These are phyloP conservation scores for Ephialtes manifestator DNA, from an alignment of 2,888 invertebrate species.

Conservation along the genomic window DNA sequence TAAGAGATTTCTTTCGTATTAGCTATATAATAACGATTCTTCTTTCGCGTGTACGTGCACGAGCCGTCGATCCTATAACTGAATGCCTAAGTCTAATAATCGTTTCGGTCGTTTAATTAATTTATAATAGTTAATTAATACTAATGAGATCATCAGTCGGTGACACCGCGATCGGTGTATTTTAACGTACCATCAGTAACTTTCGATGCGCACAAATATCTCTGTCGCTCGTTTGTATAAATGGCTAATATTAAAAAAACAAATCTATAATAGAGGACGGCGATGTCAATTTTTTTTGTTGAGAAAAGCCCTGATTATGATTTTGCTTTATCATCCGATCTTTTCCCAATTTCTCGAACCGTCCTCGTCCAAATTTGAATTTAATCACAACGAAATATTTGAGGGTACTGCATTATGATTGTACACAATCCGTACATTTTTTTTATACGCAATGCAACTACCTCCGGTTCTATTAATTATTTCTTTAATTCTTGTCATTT, in stretches of 20 bases:
- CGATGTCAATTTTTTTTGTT: not conserved
- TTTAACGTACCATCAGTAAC: conserved; percentile 64
- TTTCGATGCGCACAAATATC: conserved; percentile 43
- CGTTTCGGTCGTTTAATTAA: conserved; percentile 32
- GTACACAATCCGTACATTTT: not conserved
- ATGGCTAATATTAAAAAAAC: conserved; percentile 7
- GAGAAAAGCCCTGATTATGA: not conserved
- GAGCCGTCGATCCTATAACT: conserved; percentile 22
- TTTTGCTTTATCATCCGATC: not conserved
- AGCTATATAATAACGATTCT: not conserved
- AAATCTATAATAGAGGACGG: conserved; percentile 7
- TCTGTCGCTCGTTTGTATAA: conserved; percentile 1
- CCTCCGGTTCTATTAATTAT: not conserved
- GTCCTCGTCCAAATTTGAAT: conserved; percentile 9
- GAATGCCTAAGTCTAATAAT: conserved; percentile 36
- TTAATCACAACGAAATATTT: conserved; percentile 14
- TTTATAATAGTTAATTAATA: conserved; percentile 76
- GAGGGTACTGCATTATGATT: not conserved
- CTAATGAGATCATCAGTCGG: conserved; percentile 83
- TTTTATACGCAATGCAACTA: not conserved
- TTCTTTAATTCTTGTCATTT: conserved; percentile 4
- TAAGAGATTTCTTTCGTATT: conserved; percentile 34
- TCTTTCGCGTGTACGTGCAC: conserved; percentile 26
- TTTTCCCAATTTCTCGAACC: not conserved
- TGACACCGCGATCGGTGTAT: conserved; percentile 57